Conservation (phyloP, 2,797 vertebrate genomes). For the Pseudochirops corinnae region DNA sequence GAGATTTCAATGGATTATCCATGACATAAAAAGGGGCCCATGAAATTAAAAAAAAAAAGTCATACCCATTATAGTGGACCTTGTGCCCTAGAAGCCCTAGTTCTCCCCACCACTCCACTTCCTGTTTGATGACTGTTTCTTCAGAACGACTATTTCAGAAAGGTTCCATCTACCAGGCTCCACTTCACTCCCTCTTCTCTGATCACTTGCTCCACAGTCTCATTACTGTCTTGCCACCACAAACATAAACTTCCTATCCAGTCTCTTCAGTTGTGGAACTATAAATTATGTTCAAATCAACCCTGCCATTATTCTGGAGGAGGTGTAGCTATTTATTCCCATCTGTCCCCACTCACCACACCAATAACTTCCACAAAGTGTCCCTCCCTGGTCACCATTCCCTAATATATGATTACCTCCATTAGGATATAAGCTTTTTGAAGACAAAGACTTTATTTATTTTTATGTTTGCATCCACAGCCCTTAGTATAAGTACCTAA, state of each 20-base stretch:
- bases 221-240: background rate
- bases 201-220: background rate
- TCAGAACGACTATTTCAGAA: background rate
- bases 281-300: background rate
- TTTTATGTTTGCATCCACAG: background rate
- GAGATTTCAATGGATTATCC: background rate
- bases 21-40: background rate
- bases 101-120: background rate
- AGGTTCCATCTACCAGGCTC: background rate
- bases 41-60: background rate
- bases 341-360: background rate
- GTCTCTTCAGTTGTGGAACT: background rate
- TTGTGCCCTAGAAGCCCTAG: background rate
- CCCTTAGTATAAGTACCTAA: background rate
- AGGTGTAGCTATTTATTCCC: background rate
- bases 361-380: background rate
- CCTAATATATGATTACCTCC: background rate
- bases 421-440: background rate
- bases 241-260: background rate
- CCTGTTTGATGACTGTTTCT: background rate
- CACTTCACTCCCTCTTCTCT: background rate
- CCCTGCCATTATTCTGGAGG: background rate
- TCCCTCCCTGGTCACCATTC: background rate
- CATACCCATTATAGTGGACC: background rate
- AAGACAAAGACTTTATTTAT: background rate